Base-by-base conservation (phyloP, 2,113 vertebrate species). In the Sminthopsis crassicaudata region DNA sequence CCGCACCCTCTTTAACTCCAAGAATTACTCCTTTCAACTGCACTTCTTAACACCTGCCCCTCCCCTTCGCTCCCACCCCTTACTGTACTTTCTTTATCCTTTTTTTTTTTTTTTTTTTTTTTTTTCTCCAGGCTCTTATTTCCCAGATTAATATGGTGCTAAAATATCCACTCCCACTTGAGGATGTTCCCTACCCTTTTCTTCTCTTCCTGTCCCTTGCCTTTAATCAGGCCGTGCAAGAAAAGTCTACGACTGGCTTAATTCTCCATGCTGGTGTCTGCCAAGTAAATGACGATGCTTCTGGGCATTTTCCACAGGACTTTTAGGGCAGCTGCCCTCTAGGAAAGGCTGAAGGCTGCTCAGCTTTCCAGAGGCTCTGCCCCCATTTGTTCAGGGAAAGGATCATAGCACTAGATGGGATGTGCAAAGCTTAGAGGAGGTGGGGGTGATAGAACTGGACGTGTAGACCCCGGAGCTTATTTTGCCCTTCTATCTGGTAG, bases 1-100 rank as follows among this genome's bases (percentile, higher is more conserved):
- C 92, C 91, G 88, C 93, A 94, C 93, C 50, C 90, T 96, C 67
- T 88, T 23, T 54, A 55, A 51, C 76, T 76, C 30, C 23, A 90
- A 91, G n/a, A 76, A 95, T 60, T 42, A 93, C 11, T 52, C 53
- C 76, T 94, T 76, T 53, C 67, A 50, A 19, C 25, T 53, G 48
- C n/a, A 12, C 84, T 92, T 27, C 46, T 96, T 46, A 89, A 36
- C 48, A 4, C 22, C 48, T 91, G 88, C 57, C 50, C 91, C 89
- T 95, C 42, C 93, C 54, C 67, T 84, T 16, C 2, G n/a, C n/a
- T 67, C 30, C 84, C 60, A 46, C 89, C 52, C 89, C 27, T 46
- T 0, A 10, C 57, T 1, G 46, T 19, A 53, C 23, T 46, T 89
- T 91, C 94, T 53, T 53, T 48, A 46, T 88, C 51, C 22, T n/a